Conservation (phyloP, 1,140 invertebrate species). For the Heterodera carotae region DNA sequence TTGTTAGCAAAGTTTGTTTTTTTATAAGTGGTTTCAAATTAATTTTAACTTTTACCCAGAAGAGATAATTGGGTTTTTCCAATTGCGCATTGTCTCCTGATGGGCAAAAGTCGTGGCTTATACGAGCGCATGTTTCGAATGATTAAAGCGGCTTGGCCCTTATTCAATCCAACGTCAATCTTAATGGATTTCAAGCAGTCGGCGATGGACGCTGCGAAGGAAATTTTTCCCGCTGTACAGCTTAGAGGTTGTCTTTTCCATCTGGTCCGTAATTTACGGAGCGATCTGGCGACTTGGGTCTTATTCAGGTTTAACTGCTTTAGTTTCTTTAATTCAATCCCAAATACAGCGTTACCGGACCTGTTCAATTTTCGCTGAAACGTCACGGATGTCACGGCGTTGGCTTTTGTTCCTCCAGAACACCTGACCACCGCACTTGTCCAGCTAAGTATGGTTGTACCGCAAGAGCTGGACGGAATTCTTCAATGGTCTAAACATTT, state of each 20-base stretch:
- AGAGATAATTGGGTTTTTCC: constrained; percentile 13
- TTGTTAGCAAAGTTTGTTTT: constrained; percentile 8
- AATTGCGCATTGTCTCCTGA: constrained; percentile 10
- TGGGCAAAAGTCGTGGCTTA: constrained; percentile 2
- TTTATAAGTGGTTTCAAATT: not conserved
- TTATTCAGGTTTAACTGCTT: not conserved
- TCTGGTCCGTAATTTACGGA: constrained; percentile 16
- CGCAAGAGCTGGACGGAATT: not conserved
- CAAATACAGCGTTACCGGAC: not conserved
- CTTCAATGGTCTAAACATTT: constrained; percentile 7
- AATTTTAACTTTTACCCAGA: not conserved
- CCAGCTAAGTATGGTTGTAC: not conserved
- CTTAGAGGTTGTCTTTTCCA: constrained; percentile 17
- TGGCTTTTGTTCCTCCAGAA: constrained; percentile 11
- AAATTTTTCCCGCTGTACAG: not conserved
- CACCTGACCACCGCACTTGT: constrained; percentile 11
- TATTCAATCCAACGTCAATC: constrained; percentile 1
- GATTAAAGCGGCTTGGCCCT: constrained; percentile 6
- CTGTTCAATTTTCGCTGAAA: constrained; percentile 14
- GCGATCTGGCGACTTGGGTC: not conserved
- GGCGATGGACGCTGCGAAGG: constrained; percentile 7
- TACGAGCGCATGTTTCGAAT: constrained; percentile 14
- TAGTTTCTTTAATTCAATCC: not conserved
- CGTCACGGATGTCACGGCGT: constrained; percentile 7
- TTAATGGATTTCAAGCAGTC: constrained; percentile 3